Percentiles rank a stretch among this genome's conserved stretches.
Evolutionary conservation across 1,140 invertebrate species (phyloP).

Genomic region (Pissodes strobi): DNA sequence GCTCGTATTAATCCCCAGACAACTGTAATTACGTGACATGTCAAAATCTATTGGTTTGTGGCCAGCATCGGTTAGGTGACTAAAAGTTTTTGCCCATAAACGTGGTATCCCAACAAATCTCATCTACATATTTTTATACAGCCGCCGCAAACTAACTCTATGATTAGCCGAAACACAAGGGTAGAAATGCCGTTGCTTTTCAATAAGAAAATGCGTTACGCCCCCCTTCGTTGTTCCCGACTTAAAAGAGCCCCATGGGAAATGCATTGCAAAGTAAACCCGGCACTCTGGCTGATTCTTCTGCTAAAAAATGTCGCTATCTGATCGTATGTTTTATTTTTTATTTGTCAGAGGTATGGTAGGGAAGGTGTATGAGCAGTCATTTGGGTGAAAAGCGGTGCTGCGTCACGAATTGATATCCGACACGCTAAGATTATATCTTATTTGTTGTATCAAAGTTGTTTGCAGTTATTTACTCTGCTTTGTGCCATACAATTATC

Average conservation of each 20-base stretch:
- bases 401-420: too few relatives aligned
- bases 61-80: too few relatives aligned
- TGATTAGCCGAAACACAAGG: slow-evolving; percentile 15
- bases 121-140: slow-evolving; percentile 12
- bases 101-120: slow-evolving; percentile 1
- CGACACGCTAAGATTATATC: too few relatives aligned
- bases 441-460: too few relatives aligned
- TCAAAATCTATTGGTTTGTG: too few relatives aligned
- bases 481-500: too few relatives aligned
- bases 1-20: too few relatives aligned
- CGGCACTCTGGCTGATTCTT: slow-evolving; percentile 32
- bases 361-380: slow-evolving; percentile 12
- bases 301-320: slow-evolving; percentile 28
- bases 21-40: too few relatives aligned
- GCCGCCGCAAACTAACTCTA: slow-evolving; percentile 8
- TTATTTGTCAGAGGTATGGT: slow-evolving; percentile 24
- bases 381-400: slow-evolving; percentile 11
- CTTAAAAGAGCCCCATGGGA: slow-evolving; percentile 24
- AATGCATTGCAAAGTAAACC: slow-evolving; percentile 36
- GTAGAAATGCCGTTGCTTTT: slow-evolving; percentile 21
- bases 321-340: slow-evolving; percentile 33
- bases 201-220: slow-evolving; percentile 37
- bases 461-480: too few relatives aligned
- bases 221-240: slow-evolving; percentile 8
- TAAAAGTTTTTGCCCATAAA: too few relatives aligned